phyloP scores from a whole-genome alignment of 2,888 invertebrate genomes.

The Encarsia formosa region DNA sequence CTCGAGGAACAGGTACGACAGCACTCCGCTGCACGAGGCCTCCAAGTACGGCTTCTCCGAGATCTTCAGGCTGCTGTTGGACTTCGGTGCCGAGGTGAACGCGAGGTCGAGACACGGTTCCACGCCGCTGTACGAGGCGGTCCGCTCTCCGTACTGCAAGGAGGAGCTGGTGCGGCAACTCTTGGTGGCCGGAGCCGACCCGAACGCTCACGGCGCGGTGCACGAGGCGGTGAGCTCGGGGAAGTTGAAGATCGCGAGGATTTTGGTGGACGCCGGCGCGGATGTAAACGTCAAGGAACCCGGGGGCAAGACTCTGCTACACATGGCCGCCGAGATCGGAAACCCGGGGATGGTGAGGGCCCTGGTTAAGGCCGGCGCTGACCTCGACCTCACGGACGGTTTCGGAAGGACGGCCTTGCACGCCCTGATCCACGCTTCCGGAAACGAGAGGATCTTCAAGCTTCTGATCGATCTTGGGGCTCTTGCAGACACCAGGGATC shows the following conservation, averaged over 20 bases:
- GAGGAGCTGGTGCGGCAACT: conserved; percentile 62
- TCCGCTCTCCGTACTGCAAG: conserved; percentile 72
- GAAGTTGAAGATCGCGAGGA: neutral
- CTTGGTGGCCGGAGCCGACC: conserved; percentile 42
- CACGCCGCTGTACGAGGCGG: conserved; percentile 53
- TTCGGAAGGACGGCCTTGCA: conserved; percentile 24
- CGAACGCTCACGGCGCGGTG: conserved; percentile 33
- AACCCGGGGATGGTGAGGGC: neutral
- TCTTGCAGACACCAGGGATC: neutral
- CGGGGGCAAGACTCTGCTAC: neutral
- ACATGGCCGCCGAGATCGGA: neutral
- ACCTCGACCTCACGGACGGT: neutral
- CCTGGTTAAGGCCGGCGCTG: neutral
- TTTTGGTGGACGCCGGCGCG: neutral
- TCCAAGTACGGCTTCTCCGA: too few species aligned
- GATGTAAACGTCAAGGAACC: neutral
- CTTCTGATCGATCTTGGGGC: conserved; percentile 7
- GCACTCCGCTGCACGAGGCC: too few species aligned
- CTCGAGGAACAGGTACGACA: too few species aligned
- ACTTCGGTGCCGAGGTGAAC: conserved; percentile 68
- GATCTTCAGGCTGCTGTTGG: too few species aligned
- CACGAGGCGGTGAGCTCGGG: neutral
- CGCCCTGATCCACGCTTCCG: conserved; percentile 15
- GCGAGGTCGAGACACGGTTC: conserved; percentile 33
- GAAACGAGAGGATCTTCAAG: neutral